Base-by-base conservation (phyloP, 1,140 invertebrate genomes). In the Temnothorax longispinosus region DNA sequence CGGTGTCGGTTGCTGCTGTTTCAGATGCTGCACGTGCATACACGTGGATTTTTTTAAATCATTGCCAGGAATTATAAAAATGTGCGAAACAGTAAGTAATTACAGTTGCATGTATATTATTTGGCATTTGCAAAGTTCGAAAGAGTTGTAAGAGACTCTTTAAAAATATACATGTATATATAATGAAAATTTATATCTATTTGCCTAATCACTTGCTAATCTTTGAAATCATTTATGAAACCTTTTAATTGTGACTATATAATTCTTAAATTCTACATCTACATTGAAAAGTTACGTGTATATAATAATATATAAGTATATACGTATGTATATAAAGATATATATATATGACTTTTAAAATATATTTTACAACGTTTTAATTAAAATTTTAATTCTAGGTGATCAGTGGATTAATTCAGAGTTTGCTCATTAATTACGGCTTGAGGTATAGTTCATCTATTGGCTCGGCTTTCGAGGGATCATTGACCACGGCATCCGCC, bases 11-110 rank as follows among this genome's bases (percentile, higher is more conserved):
- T 97, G 97, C 92, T 97, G 97, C 84, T 98, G 97, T 89, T 97
- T 97, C 88, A 96, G 96, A 62, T 97, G 97, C 91, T 98, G 97
- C 91, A 97, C 97, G n/a, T 98, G 98, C 92, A 93, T 98, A 80
- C 97, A 98, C 92, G 95, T 98, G 27, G 96, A 96, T 41, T 98
- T 98, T 92, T 94, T 98, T 0, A 97, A 96, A 56, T 96, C 97
- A 1, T 94, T 96, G 75, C 96, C 96, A 56, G 98, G 98, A 13
- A 92, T 97, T 2, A 94, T 98, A 8, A 98, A 98, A 96, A 90
- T 98, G 1, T 94, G 96, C 62, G 97, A 98, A 96, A 96, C 97
- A 88, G 97, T 98, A 96, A 96, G 96, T 85, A 41, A 54, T 2
- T 67, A 3, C 3, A 65, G 3, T 38, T 64, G 35, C 62, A 64